These are phyloP conservation scores for Rissa tridactyla DNA, from an alignment of 2,113 vertebrate genomes.

Conservation along the genomic window DNA sequence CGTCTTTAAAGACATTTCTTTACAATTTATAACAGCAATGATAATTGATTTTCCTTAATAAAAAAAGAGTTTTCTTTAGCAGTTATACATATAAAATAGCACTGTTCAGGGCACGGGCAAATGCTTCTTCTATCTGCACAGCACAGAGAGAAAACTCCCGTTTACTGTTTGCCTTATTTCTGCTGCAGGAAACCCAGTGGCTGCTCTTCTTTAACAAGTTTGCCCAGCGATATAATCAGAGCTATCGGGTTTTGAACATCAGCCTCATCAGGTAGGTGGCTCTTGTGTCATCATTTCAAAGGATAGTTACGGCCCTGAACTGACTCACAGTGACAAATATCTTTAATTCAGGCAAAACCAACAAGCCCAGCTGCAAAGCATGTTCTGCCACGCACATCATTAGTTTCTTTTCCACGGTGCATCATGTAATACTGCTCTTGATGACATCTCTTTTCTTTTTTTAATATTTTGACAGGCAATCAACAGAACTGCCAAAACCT, in stretches of 20 bases:
- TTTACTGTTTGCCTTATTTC: background rate
- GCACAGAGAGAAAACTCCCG: accelerated
- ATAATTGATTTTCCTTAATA: background rate
- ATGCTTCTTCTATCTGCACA: background rate
- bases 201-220: background rate
- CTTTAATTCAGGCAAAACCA: background rate
- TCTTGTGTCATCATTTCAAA: background rate
- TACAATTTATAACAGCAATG: background rate
- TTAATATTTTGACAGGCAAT: accelerated
- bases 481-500: background rate
- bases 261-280: background rate
- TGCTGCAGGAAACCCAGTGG: background rate
- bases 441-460: background rate
- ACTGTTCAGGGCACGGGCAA: accelerated
- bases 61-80: background rate
- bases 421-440: background rate
- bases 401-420: background rate
- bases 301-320: background rate
- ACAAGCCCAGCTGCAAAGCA: background rate
- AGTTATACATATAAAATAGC: background rate
- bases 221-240: background rate
- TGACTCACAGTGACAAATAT: background rate
- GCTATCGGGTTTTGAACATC: background rate
- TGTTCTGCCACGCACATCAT: background rate
- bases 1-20: background rate